Base-by-base conservation (phyloP, 2,113 vertebrate species). In the Gnathonemus longibarbis region DNA sequence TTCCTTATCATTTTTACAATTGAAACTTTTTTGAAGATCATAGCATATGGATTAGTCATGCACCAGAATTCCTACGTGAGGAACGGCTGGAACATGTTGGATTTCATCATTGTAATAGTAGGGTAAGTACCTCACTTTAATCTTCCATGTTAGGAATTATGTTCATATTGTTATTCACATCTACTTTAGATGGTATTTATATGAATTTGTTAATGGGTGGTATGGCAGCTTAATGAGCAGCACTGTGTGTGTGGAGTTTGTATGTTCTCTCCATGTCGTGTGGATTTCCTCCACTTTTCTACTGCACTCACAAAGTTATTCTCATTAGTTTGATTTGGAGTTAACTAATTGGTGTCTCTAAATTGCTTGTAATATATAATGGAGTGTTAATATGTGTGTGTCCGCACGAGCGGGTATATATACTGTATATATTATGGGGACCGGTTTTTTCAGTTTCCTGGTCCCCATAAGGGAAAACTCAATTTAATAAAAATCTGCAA, bases 1-100 rank as follows among this genome's bases (percentile, higher is more conserved):
- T 99, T 99, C 97, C 98, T 99, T 95, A 98, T 99, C 95, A 98
- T 99, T 97, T 99, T 99, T 97, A 99, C 98, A 93, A 97, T 99
- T 91, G 98, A 99, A 96, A 99, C 98, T 91, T 99, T 98, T 97
- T 97, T 99, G 96, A 99, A 99, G 97, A 99, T 99, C 94, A 98
- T 99, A 91, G 98, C 98, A 2, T 99, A 99, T 91, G 98, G 98
- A 97, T 95, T 99, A 96, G 97, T 99, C 95, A 97, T 99, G 95
- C 98, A 99, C 93, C 98, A 98, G 95, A 99, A 98, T 84, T 98
- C 98, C 0, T 99, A 99, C 24, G 98, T 99, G 95, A 97, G 98
- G 93, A 99, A 99, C 74, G 98, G 98, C 93, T 99, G 98, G 98
- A 99, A 99, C 96, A 98, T 99, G 96, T 95, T 99, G 97, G 98